Evolutionary conservation across 2,888 invertebrate genomes (phyloP).

Genomic region (Scaptomyza parva): DNA sequence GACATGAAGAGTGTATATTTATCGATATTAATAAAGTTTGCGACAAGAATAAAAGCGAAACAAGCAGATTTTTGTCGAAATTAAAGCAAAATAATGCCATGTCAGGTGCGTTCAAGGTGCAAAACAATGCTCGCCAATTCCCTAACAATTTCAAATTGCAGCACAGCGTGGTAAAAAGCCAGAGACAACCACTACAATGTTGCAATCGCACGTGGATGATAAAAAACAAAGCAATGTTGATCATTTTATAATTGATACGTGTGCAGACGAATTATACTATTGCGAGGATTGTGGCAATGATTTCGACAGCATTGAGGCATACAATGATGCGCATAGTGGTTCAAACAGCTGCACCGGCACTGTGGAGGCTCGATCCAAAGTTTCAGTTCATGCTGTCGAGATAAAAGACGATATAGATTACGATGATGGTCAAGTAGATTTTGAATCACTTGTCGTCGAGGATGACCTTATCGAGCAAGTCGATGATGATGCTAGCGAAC

Average conservation of each 20-base stretch:
- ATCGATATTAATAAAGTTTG: conserved; percentile 25
- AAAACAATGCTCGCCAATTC: neutral
- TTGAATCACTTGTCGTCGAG: conserved; percentile 20
- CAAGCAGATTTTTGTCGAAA: conserved; percentile 4
- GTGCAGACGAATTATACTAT: conserved; percentile 43
- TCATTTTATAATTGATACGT: conserved; percentile 50
- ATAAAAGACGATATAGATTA: conserved; percentile 28
- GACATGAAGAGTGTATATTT: neutral
- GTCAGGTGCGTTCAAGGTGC: conserved; percentile 46
- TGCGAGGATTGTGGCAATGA: conserved; percentile 54
- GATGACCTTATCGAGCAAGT: conserved; percentile 42
- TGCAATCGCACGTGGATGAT: conserved; percentile 43
- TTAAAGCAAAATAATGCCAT: conserved; percentile 41
- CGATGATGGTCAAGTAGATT: conserved; percentile 26
- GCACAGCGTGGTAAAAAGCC: conserved; percentile 9
- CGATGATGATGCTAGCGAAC: conserved; percentile 25
- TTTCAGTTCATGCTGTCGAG: conserved; percentile 25
- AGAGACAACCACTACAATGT: neutral
- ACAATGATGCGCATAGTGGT: conserved; percentile 39
- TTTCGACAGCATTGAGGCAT: conserved; percentile 47
- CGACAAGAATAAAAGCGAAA: conserved; percentile 15
- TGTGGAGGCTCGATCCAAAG: conserved; percentile 21
- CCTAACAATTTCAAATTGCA: conserved; percentile 6
- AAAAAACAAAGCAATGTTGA: conserved; percentile 29
- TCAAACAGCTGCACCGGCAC: conserved; percentile 26